Base-by-base conservation (phyloP, 2,888 invertebrate genomes). In the Eueremaeus valkanovi region DNA sequence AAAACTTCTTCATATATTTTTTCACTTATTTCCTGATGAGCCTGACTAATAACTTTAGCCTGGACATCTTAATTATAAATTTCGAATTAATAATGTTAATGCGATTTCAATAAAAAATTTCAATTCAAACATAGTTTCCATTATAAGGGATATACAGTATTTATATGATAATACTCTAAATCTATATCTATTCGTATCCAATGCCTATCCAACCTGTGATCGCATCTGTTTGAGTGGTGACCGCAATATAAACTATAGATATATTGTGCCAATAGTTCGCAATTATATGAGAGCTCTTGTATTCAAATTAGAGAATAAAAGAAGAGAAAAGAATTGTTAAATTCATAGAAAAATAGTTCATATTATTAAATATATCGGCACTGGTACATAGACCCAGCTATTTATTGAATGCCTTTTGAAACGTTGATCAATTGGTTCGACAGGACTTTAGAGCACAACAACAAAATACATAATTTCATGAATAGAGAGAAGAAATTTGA, bases 391-490 rank as follows among this genome's bases (percentile, higher is more conserved):
- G n/a, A n/a, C 21, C 18, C 21, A 49, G 49, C 18, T 49, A 49
- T 49, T n/a, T 24, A 5, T 58, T 58, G 29, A 58, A 11, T 58
- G 31, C 16, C 9, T 33, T 66, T 40, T 66, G 36, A 40, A 66
- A 21, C 21, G 66, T 29, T 40, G 9, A 66, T 9, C 6, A 66
- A 66, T 66, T 66, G 66, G 66, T 66, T 40, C 16, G 33, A 18
- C 36, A 33, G 63, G 18, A 63, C 29, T 16, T 40, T 21, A n/a
- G n/a, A n/a, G n/a, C n/a, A n/a, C n/a, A 31, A 66, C 40, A 66
- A 40, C 36, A 66, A 66, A n/a, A 66, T 66, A 31, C 66, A 66
- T 66, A 66, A 40, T 40, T 58, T 66, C 9, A 40, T 66, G 66
- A 66, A 66, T 66, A 66, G 66, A 63, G 21, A 66, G 8, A 66